Evolutionary conservation across 2,888 invertebrate species (phyloP).

Genomic region (Agonum fuliginosum): DNA sequence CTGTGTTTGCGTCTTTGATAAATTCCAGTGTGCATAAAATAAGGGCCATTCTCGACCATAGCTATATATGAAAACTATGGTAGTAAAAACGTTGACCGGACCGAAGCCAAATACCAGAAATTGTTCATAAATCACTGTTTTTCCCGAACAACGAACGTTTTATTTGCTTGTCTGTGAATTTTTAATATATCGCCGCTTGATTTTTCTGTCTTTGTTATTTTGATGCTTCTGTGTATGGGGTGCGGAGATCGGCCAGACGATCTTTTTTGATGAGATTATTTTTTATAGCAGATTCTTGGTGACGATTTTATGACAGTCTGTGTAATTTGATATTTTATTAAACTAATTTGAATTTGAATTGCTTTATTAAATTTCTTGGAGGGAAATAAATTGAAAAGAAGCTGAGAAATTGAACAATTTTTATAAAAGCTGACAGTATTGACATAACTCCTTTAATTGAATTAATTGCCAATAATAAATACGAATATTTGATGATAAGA

Average conservation of each 20-base stretch:
- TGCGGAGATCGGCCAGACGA: background rate
- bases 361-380: conserved; percentile 19
- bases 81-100: background rate
- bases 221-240: too few species aligned
- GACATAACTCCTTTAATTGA: too few species aligned
- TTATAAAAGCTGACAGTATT: conserved; percentile 1
- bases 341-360: conserved; percentile 28
- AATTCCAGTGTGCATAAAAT: conserved; percentile 34
- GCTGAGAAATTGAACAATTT: background rate
- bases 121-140: conserved; percentile 55
- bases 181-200: conserved; percentile 51
- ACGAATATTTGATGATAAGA: too few species aligned
- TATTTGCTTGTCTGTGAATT: conserved; percentile 51
- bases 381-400: background rate
- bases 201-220: conserved; percentile 35
- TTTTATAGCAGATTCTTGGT: conserved; percentile 20
- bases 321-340: conserved; percentile 32
- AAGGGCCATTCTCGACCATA: conserved; percentile 37
- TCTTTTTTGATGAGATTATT: conserved; percentile 9
- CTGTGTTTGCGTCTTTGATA: conserved; percentile 16
- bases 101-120: conserved; percentile 46
- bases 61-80: background rate
- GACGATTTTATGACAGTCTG: conserved; percentile 3
- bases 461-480: too few species aligned
- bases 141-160: conserved; percentile 38